A percentile compares a stretch with the other conserved stretches of the same genome.
Evolutionary conservation across 2,888 invertebrate genomes (phyloP).

Genomic region (Phytoseiulus persimilis): DNA sequence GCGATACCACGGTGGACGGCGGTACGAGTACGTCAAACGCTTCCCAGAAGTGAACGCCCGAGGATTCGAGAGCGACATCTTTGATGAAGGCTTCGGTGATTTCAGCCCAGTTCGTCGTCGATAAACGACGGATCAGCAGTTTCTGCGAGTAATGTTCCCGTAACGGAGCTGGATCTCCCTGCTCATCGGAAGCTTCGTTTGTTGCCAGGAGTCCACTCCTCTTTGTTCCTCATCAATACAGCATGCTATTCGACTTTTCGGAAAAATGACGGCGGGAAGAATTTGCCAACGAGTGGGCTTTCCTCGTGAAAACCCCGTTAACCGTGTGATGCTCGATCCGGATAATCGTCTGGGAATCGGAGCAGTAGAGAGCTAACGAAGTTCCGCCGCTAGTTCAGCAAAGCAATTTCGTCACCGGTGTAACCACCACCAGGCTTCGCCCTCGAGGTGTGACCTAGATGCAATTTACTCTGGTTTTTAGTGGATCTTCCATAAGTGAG

Average conservation of each 20-base stretch:
- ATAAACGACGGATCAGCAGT: slow-evolving; percentile 18
- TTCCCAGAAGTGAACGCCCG: slow-evolving; percentile 43
- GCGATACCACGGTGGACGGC: slow-evolving; percentile 25
- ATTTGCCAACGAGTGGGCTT: neutral
- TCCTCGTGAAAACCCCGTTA: no score
- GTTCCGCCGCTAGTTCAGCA: neutral
- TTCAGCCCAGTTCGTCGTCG: slow-evolving; percentile 46
- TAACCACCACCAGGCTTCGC: no score
- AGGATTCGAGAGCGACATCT: slow-evolving; percentile 47
- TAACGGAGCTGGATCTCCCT: neutral
- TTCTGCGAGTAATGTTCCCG: neutral
- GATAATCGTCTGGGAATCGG: neutral
- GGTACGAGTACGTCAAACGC: slow-evolving; percentile 35
- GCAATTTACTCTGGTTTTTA: neutral
- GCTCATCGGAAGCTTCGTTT: neutral
- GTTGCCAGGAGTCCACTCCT: neutral
- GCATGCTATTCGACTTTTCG: neutral
- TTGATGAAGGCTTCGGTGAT: slow-evolving; percentile 47
- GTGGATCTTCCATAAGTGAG: neutral
- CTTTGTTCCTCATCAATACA: neutral
- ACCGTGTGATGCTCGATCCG: neutral
- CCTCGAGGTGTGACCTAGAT: neutral
- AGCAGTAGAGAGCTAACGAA: neutral
- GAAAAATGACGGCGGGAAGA: neutral
- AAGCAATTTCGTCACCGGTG: neutral